A percentile compares a stretch with the other conserved stretches of the same genome.
These are phyloP conservation scores for Perithous albicinctus DNA, from an alignment of 2,888 invertebrate species.

Conservation along the genomic window DNA sequence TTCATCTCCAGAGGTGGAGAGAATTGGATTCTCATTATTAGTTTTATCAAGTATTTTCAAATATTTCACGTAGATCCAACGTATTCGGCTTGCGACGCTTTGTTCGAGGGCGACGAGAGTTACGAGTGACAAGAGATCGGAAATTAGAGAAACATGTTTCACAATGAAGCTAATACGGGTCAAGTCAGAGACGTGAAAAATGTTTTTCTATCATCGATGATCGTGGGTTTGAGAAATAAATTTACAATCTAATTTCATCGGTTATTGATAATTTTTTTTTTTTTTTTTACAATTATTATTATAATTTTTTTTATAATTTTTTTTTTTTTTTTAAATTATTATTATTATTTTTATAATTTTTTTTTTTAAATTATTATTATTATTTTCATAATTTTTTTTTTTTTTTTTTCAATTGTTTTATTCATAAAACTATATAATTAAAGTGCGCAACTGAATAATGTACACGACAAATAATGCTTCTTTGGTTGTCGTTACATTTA, in stretches of 20 bases:
- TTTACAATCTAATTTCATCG: background rate
- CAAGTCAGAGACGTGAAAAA: constrained; percentile 67
- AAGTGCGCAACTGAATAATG: no score
- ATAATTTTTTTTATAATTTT: background rate
- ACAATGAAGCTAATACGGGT: constrained; percentile 34
- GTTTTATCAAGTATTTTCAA: background rate
- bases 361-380: no score
- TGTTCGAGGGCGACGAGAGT: background rate
- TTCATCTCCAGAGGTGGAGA: no score
- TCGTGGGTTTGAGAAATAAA: constrained; percentile 74
- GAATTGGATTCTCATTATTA: background rate
- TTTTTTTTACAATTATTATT: constrained; percentile 14
- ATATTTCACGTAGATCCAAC: background rate
- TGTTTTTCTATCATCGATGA: constrained; percentile 77
- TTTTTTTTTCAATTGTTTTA: no score
- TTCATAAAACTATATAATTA: no score
- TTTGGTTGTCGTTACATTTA: no score
- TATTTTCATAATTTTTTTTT: no score
- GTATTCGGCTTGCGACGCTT: background rate
- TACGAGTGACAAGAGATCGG: constrained; percentile 31
- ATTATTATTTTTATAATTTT: background rate
- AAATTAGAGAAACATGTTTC: constrained; percentile 41
- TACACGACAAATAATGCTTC: no score
- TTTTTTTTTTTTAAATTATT: background rate
- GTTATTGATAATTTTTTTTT: background rate